Evolutionary conservation across 2,797 vertebrate species (phyloP), one percentile per base, ranked within the genome.

Genomic region (Ambastaia sidthimunki): DNA sequence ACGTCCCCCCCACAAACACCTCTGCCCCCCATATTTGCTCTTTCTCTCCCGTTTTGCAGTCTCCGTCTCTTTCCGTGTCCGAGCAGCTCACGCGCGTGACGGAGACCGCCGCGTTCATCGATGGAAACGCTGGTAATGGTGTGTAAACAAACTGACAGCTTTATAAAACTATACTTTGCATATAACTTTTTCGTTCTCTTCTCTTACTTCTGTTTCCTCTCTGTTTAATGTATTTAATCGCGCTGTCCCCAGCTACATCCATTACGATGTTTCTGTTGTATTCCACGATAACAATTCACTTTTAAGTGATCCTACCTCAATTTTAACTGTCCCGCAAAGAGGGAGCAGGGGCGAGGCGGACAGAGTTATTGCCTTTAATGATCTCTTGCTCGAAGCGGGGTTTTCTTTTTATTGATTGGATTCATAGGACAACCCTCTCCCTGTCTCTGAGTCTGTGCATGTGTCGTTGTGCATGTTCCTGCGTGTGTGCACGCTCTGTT

Each of bases 391-490:
- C 63, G 83, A 80, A 85, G 88, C 80, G 85, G 87, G 84, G 84
- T 88, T 88, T 90, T 88, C 71, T 88, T 86, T 89, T 89, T 93
- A 93, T 94, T 92, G 93, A 93, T 94, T 91, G 92, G 89, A 87
- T 93, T 92, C 85, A 91, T 65, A 83, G 88, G 90, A 89, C 88
- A 92, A 89, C 87, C 88, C 91, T 82, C 86, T 70, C 21, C 63
- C 44, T 21, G 16, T 83, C 82, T 87, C 82, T 83, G 41, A 28
- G 19, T 34, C 28, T 3, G 23, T 47, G 63, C 3, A 7, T n/a
- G 34, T 54, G 80, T 67, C 57, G 1, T 3, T 37, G 50, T 28
- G 73, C n/a, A 62, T 37, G 4, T 37, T 37, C 5, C 34, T 37
- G 34, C 48, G 68, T 37, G 34, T 34, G 63, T 48, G 31, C 23